Evolutionary conservation across 2,888 invertebrate genomes (phyloP).

Genomic region (Leptinotarsa rubiginosa): DNA sequence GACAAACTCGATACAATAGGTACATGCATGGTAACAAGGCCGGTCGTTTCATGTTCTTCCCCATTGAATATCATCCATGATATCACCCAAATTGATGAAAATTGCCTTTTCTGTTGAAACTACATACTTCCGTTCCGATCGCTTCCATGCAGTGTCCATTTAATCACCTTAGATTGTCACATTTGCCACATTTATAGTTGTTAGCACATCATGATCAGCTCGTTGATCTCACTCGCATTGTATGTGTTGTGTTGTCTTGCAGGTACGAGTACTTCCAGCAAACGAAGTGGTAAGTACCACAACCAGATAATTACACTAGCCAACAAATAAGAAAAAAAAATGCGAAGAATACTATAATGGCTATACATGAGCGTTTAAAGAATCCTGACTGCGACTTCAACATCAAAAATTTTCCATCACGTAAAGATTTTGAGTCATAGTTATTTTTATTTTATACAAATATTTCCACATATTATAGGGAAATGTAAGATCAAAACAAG

Average conservation of each 20-base stretch:
- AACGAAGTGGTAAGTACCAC: background rate
- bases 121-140: slow-evolving; percentile 31
- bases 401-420: no score
- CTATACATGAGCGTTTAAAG: no score
- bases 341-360: no score
- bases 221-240: slow-evolving; percentile 1
- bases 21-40: slow-evolving; percentile 25
- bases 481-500: no score
- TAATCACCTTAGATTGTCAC: slow-evolving; percentile 14
- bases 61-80: slow-evolving; percentile 28
- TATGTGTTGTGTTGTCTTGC: slow-evolving; percentile 1
- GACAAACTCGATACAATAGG: slow-evolving; percentile 5
- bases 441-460: no score
- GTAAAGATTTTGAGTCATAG: no score
- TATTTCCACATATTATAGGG: no score
- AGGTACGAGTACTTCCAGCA: no score
- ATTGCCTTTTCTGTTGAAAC: slow-evolving; percentile 32
- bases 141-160: slow-evolving; percentile 19
- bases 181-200: slow-evolving; percentile 16
- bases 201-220: slow-evolving; percentile 21
- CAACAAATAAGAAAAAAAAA: no score
- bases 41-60: slow-evolving; percentile 19
- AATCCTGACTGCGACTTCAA: no score
- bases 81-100: slow-evolving; percentile 27
- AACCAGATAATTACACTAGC: background rate